Evolutionary conservation across 2,113 vertebrate species (phyloP), one percentile per base, ranked within the genome.

Genomic region (Motacilla alba): DNA sequence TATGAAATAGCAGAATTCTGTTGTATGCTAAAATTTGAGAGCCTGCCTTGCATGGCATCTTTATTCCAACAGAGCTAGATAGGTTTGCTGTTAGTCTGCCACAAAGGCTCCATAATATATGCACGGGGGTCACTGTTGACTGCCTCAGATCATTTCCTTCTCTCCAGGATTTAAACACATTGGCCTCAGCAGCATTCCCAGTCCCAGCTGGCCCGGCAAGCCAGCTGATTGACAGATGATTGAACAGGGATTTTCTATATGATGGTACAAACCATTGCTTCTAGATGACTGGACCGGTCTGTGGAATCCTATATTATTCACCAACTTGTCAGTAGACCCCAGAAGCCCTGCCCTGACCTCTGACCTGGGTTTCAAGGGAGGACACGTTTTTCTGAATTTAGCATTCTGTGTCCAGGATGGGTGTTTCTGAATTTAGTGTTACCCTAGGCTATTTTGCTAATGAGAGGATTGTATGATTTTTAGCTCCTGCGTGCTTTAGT

Each of bases 91-190:
- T 63, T 84, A 63, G 58, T 62, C 75, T 88, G 41, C 49, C 64
- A 73, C 52, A 93, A 82, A 77, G 53, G 72, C 55, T 78, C 9
- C 53, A 74, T 92, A 89, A 76, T 94, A 75, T 89, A 84, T 94
- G 81, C 59, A 49, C 0, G 0, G 41, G 31, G 33, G 63, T 95
- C 78, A 73, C 55, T 85, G 47, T 44, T 82, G 80, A 53, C 55
- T 91, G 92, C 74, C 80, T 93, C 15, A 4, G 56, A 83, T 68
- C 3, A 30, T 77, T 87, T 93, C 23, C 47, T 87, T 68, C 49
- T 91, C 74, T 77, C 66, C 50, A 60, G 81, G 70, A 95, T 56
- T 85, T 72, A 87, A 93, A 58, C 49, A 26, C 15, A 3, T 41
- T 68, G 74, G 81, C 60, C 53, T 78, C 75, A 73, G 74, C 58